Conservation (phyloP, 2,888 invertebrate species). For the Chloromyia formosa region DNA sequence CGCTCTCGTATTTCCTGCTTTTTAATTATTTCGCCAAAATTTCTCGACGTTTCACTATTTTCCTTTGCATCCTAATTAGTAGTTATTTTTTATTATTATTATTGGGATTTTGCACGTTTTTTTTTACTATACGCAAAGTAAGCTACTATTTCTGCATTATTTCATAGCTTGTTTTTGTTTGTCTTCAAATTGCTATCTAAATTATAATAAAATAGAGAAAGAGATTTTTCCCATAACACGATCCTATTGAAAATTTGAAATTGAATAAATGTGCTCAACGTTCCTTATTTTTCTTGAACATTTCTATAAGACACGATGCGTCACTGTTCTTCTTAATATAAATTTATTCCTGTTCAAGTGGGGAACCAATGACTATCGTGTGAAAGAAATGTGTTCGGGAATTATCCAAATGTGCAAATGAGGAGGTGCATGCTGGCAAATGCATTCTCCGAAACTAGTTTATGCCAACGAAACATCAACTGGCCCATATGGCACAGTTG, state of each 20-base stretch:
- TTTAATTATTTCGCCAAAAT: no score
- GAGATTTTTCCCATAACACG: constrained; percentile 18
- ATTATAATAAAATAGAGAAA: constrained; percentile 22
- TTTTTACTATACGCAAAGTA: neutral
- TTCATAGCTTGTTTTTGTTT: neutral
- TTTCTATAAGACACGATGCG: no score
- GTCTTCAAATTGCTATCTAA: constrained; percentile 32
- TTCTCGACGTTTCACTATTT: constrained; percentile 6
- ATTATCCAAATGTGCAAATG: no score
- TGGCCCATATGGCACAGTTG: no score
- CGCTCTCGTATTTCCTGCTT: no score
- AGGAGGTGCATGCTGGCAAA: no score
- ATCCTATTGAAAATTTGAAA: constrained; percentile 7
- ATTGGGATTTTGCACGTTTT: neutral
- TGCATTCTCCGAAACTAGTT: no score
- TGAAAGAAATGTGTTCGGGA: no score
- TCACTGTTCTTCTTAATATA: no score
- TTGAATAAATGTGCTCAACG: constrained; percentile 28
- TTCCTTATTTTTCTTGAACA: neutral
- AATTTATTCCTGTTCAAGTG: no score
- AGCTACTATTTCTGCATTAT: neutral
- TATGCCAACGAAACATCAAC: no score
- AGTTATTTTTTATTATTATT: neutral
- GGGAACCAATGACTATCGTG: no score
- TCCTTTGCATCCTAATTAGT: constrained; percentile 7